phyloP scores from a whole-genome alignment of 1,140 invertebrate genomes.

The Fopius arisanus region DNA sequence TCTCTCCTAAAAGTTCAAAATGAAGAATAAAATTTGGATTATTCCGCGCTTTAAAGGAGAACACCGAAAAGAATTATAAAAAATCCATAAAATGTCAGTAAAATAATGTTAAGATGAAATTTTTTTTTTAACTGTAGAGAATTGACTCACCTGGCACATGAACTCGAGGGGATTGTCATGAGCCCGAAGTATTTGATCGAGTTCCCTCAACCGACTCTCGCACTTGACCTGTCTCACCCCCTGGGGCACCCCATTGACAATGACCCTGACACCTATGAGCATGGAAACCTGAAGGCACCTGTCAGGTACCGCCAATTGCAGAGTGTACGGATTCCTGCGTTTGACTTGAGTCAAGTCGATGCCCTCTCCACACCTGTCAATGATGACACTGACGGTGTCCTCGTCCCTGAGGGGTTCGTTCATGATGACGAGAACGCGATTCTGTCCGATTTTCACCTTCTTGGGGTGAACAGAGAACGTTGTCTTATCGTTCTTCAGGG shows the following conservation, averaged over 20 bases:
- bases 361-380: constrained; percentile 81
- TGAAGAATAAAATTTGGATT: not conserved
- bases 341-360: constrained; percentile 78
- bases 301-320: constrained; percentile 81
- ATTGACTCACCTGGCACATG: constrained; percentile 78
- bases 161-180: constrained; percentile 84
- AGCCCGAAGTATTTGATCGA: constrained; percentile 80
- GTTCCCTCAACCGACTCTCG: constrained; percentile 80
- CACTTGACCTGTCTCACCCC: constrained; percentile 84
- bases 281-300: constrained; percentile 82
- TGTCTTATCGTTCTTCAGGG: constrained; percentile 67
- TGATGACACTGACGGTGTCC: constrained; percentile 76
- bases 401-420: constrained; percentile 78
- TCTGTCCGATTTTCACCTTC: constrained; percentile 84
- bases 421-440: constrained; percentile 79
- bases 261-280: constrained; percentile 79
- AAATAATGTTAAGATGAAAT: too few relatives aligned
- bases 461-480: constrained; percentile 80
- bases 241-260: constrained; percentile 78
- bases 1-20: not conserved
- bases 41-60: too few relatives aligned
- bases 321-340: constrained; percentile 80
- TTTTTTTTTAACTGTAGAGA: too few relatives aligned
- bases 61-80: too few relatives aligned
- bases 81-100: too few relatives aligned